Evolutionary conservation across 2,113 vertebrate species (phyloP).

Genomic region (Lycaon pictus): DNA sequence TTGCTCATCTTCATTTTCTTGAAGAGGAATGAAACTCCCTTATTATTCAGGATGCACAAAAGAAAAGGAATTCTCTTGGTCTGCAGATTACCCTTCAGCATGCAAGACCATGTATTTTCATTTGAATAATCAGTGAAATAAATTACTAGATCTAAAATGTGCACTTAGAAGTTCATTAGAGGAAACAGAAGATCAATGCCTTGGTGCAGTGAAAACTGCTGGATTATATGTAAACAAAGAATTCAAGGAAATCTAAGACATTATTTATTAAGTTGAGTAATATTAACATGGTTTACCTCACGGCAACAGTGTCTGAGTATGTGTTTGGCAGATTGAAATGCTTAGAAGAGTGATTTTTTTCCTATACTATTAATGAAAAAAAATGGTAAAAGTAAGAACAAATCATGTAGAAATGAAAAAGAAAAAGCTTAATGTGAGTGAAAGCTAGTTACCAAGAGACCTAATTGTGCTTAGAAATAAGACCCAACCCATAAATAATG

Average conservation of each 20-base stretch:
- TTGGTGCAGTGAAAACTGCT: not conserved
- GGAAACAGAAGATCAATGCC: conserved; percentile 38
- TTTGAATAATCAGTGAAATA: conserved; percentile 58
- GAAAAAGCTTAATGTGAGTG: conserved; percentile 44
- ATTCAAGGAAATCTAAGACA: conserved; percentile 25
- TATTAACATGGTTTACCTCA: not conserved
- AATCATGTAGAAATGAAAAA: conserved; percentile 41
- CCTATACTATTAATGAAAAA: not conserved
- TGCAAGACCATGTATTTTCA: not conserved
- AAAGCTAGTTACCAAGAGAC: conserved; percentile 68
- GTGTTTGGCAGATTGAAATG: not conserved
- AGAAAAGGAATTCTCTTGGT: not conserved
- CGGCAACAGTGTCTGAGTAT: not conserved
- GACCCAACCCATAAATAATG: conserved; percentile 76
- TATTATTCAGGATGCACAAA: conserved; percentile 10
- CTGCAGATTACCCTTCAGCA: not conserved
- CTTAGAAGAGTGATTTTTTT: conserved; percentile 39
- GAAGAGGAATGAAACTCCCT: conserved; percentile 27
- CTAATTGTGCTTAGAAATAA: conserved; percentile 69
- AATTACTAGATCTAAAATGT: conserved; percentile 16
- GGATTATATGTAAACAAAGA: conserved; percentile 13
- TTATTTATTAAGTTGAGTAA: conserved; percentile 11
- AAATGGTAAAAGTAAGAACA: conserved; percentile 17
- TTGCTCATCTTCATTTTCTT: conserved; percentile 53
- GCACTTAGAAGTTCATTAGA: not conserved